These are phyloP conservation scores for Sebastolobus alascanus DNA, from an alignment of 2,797 vertebrate genomes.

Conservation along the genomic window DNA sequence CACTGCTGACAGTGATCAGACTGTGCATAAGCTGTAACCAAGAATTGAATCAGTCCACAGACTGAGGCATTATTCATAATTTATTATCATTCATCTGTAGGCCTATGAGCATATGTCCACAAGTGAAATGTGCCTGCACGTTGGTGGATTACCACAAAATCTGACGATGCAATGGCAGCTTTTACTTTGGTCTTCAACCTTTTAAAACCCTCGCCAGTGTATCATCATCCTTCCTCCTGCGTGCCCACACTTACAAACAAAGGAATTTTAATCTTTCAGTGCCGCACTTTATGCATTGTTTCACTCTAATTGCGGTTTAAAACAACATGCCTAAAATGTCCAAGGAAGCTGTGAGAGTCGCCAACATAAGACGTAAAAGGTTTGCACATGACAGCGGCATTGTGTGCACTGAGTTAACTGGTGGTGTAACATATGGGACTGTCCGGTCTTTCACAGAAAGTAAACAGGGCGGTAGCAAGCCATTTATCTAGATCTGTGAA, in stretches of 20 bases:
- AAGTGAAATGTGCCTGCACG: background rate
- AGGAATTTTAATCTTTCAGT: background rate
- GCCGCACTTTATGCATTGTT: background rate
- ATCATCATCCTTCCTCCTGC: background rate
- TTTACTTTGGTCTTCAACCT: background rate
- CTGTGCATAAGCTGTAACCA: background rate
- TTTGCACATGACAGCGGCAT: constrained; percentile 16
- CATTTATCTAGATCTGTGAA: constrained; percentile 74
- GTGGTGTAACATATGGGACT: constrained; percentile 55
- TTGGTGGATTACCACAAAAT: background rate
- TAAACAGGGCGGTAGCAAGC: constrained; percentile 60
- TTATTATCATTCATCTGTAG: background rate
- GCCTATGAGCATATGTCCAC: background rate
- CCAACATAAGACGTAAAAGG: background rate
- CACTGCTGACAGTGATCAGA: background rate
- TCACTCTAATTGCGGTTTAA: background rate
- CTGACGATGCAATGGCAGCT: background rate
- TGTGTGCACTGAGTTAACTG: constrained; percentile 17
- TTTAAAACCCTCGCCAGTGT: background rate
- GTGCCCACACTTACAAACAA: background rate
- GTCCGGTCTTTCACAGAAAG: constrained; percentile 58
- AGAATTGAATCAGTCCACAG: background rate
- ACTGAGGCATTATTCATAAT: constrained; percentile 11
- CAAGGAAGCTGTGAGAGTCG: background rate
- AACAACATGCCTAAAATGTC: background rate